Conservation (phyloP, 2,797 vertebrate genomes). For the Silurus aristotelis region DNA sequence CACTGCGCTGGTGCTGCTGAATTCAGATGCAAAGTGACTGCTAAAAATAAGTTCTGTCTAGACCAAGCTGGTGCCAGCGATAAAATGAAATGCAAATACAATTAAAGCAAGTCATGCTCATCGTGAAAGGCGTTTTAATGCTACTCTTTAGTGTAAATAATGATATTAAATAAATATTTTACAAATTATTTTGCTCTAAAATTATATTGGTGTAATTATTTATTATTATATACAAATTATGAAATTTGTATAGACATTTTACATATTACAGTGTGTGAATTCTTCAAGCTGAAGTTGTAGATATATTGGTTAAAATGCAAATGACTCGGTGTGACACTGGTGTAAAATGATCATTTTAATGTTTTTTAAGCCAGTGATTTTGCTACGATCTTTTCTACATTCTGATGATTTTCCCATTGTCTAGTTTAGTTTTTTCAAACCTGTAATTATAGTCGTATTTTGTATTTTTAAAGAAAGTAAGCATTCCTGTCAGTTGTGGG, state of each 20-base stretch:
- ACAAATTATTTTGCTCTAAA: background rate
- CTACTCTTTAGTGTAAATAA: background rate
- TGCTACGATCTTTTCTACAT: background rate
- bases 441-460: background rate
- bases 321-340: background rate
- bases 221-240: no score
- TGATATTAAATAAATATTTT: constrained; percentile 7
- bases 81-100: constrained; percentile 57
- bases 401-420: no score
- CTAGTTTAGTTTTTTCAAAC: background rate
- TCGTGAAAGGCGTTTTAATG: constrained; percentile 11
- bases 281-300: background rate
- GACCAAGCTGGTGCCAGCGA: constrained; percentile 56
- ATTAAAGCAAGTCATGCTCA: constrained; percentile 31
- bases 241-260: background rate
- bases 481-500: background rate
- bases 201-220: background rate
- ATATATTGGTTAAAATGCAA: background rate
- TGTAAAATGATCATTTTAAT: background rate
- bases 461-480: background rate
- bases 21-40: constrained; percentile 48
- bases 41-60: constrained; percentile 61
- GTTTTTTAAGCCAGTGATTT: background rate
- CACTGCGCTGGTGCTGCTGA: constrained; percentile 41
- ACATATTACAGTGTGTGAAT: background rate